Base-by-base conservation (phyloP, 2,888 invertebrate genomes). In the Auanema freiburgensis region DNA sequence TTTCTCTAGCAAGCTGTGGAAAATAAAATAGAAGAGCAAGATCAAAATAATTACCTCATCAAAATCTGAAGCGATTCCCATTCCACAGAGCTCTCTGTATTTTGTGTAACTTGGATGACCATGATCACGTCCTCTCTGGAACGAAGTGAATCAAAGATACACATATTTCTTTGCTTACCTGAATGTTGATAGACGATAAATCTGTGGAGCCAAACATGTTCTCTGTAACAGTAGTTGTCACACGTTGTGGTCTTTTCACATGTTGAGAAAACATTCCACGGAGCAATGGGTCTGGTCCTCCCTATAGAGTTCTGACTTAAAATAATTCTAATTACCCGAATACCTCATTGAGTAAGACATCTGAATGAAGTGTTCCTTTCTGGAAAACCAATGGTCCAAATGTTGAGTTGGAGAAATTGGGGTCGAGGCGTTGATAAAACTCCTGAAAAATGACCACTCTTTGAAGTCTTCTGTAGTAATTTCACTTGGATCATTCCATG, bases 181-280 rank as follows among this genome's bases (percentile, higher is more conserved):
- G 96, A 66, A 96, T 91, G 79, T 96, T 97, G 84, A 96, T 91
- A 1, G 95, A 92, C 0, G 94, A 95, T 71, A 97, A 87, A 86
- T 97, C 96, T 52, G 72, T 79, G 84, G 85, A 46, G 86, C 86
- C 72, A 75, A 88, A 88, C 10, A 97, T 87, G 76, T 92, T 90
- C 84, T 97, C 96, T 0, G 96, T 97, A 16, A 97, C 87, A 83
- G 96, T 94, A 0, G 89, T 88, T 79, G 96, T 97, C 3, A 98
- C 86, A 84, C 94, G 91, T 85, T 97, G 90, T 11, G 78, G 78
- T 54, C 78, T 59, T 56, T 78, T 78, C 41, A 72, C 74, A 44
- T 71, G 71, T 54, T 74, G 72, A 0, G 72, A 69, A 58, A 77
- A 69, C 71, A 77, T 64, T 60, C 76, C 76, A 63, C 76, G 72